phyloP scores from a whole-genome alignment of 2,113 vertebrate genomes.

The Odontesthes bonariensis region DNA sequence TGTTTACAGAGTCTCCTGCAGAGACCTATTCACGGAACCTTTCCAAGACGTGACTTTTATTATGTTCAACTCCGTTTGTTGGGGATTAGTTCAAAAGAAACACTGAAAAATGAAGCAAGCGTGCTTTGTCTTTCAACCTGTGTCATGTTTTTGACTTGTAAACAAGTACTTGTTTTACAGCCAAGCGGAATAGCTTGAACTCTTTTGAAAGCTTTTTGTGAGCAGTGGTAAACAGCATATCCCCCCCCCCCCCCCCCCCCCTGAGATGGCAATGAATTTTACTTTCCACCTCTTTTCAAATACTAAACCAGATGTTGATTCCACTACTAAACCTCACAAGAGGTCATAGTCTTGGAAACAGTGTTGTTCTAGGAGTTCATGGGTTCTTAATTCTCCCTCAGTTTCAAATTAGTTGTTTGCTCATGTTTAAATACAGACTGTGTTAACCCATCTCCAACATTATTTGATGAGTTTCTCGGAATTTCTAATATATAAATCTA shows the following conservation, averaged over 20 bases:
- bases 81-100: slow-evolving; percentile 16
- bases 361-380: not conserved
- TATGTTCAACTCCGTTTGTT: slow-evolving; percentile 8
- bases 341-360: slow-evolving; percentile 16
- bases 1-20: slow-evolving; percentile 48
- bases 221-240: slow-evolving; percentile 46
- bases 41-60: slow-evolving; percentile 9
- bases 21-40: not conserved
- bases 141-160: slow-evolving; percentile 28
- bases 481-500: too few relatives aligned
- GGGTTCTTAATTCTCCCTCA: not conserved
- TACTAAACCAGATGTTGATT: slow-evolving; percentile 70
- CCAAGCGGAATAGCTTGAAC: slow-evolving; percentile 19
- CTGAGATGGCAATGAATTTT: slow-evolving; percentile 35
- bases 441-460: not conserved
- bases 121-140: not conserved
- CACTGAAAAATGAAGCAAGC: not conserved
- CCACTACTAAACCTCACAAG: slow-evolving; percentile 31
- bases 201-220: slow-evolving; percentile 34
- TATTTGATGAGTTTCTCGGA: not conserved
- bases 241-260: slow-evolving; percentile 6
- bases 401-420: not conserved
- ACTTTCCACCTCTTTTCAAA: slow-evolving; percentile 59
- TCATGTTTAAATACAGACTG: not conserved
- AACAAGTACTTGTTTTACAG: slow-evolving; percentile 34